These are phyloP conservation scores for Clivina fossor DNA, from an alignment of 2,888 invertebrate genomes.

Conservation along the genomic window DNA sequence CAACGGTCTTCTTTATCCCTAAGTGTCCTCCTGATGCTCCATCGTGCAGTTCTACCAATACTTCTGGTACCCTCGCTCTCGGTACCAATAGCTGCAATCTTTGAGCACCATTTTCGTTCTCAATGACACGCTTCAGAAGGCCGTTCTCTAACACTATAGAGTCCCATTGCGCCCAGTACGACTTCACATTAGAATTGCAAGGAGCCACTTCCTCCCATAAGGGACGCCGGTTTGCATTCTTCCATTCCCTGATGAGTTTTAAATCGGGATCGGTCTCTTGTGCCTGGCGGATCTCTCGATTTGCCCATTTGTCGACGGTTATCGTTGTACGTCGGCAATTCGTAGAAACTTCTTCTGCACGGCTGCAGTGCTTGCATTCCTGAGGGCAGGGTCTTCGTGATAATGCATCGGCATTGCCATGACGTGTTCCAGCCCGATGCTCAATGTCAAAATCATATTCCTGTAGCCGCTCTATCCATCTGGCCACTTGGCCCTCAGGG, in stretches of 20 bases:
- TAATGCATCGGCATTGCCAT: slow-evolving; percentile 6
- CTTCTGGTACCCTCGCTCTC: slow-evolving; percentile 25
- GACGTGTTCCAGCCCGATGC: background rate
- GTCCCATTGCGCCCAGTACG: slow-evolving; percentile 13
- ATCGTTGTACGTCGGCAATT: background rate
- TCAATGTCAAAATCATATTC: no score
- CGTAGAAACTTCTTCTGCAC: background rate
- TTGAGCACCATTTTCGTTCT: slow-evolving; percentile 23
- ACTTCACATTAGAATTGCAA: slow-evolving; percentile 15
- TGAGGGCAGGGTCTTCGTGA: slow-evolving; percentile 2
- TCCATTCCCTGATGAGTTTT: background rate
- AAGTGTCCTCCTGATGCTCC: slow-evolving; percentile 41
- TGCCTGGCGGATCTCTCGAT: background rate
- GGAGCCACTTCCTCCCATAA: slow-evolving; percentile 33
- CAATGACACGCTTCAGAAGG: slow-evolving; percentile 19
- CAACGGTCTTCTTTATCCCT: slow-evolving; percentile 42
- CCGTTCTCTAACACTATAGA: slow-evolving; percentile 22
- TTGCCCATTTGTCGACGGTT: background rate
- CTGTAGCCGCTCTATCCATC: no score
- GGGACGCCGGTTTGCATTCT: slow-evolving; percentile 17
- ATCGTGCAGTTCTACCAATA: slow-evolving; percentile 38
- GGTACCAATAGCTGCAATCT: slow-evolving; percentile 32
- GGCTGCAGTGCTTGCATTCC: slow-evolving; percentile 1
- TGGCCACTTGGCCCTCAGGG: no score
- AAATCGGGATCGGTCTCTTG: slow-evolving; percentile 1